phyloP scores from a whole-genome alignment of 2,888 invertebrate genomes.

The Scaptomyza reducta region DNA sequence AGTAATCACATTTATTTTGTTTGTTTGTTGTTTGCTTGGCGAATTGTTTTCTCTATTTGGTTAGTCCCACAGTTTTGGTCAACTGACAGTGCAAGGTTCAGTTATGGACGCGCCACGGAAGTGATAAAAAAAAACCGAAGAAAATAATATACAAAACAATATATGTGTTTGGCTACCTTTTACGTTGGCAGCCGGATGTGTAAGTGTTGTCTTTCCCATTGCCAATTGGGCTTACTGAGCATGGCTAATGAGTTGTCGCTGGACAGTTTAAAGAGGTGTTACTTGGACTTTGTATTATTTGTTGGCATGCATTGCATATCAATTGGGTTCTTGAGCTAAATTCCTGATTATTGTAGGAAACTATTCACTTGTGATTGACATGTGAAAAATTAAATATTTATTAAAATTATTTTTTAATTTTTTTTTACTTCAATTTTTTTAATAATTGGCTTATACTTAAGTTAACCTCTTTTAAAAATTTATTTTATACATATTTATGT shows the following conservation, averaged over 20 bases:
- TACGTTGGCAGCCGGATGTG: conserved; percentile 59
- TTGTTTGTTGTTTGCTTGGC: not conserved
- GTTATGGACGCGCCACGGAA: conserved; percentile 54
- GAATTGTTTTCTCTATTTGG: conserved; percentile 31
- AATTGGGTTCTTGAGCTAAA: conserved; percentile 19
- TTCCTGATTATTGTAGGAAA: not conserved
- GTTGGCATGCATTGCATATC: conserved; percentile 39
- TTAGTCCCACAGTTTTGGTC: conserved; percentile 50
- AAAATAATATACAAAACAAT: conserved; percentile 16
- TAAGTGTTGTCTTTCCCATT: conserved; percentile 66
- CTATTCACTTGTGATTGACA: not conserved
- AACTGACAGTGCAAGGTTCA: conserved; percentile 42
- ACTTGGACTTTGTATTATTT: conserved; percentile 43
- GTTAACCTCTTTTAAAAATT: too few species aligned
- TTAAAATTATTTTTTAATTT: too few species aligned
- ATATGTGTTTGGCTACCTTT: conserved; percentile 29
- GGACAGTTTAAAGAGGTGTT: conserved; percentile 40
- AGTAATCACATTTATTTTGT: conserved; percentile 61
- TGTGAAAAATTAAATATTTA: not conserved
- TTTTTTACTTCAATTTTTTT: too few species aligned
- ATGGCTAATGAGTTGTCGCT: conserved; percentile 68
- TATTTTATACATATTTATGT: too few species aligned
- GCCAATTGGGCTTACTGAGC: conserved; percentile 43
- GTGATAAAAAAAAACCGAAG: conserved; percentile 34
- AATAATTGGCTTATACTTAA: too few species aligned